Conservation (phyloP, 2,113 vertebrate genomes). For the Hoplias malabaricus region DNA sequence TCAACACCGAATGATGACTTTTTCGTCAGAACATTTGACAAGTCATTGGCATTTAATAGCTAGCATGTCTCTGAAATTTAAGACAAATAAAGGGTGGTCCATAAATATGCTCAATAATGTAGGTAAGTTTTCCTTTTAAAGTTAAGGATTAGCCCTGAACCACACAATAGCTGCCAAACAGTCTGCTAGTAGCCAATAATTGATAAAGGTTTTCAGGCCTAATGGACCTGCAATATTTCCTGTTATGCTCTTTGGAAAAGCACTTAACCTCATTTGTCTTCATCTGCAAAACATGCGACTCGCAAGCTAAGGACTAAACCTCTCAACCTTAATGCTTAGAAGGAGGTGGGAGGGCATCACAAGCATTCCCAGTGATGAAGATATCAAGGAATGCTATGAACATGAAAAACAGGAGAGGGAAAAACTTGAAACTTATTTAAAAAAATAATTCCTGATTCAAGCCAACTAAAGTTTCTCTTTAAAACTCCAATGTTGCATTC, state of each 20-base stretch:
- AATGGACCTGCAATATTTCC: constrained; percentile 24
- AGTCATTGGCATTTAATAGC: no score
- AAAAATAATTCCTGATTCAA: not conserved
- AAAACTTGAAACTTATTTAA: not conserved
- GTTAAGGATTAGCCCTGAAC: not conserved
- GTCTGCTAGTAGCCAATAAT: not conserved
- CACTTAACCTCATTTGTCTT: constrained; percentile 14
- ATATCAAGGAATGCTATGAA: not conserved
- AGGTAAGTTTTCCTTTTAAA: not conserved
- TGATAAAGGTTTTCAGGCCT: not conserved
- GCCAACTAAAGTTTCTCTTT: not conserved
- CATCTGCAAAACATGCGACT: constrained; percentile 21
- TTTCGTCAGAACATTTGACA: no score
- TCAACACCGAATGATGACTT: no score
- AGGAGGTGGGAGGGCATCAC: not conserved
- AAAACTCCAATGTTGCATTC: not conserved
- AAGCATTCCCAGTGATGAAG: not conserved
- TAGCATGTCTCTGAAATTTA: no score
- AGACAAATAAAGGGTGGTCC: no score
- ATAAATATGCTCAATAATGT: not conserved
- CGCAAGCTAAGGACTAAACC: constrained; percentile 14
- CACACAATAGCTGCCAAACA: not conserved
- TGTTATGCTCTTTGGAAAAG: constrained; percentile 31
- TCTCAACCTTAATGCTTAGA: constrained; percentile 5
- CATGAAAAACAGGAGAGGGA: not conserved